Percentiles rank a stretch among this genome's conserved stretches.
phyloP scores from a whole-genome alignment of 2,888 invertebrate species.

The Hypolimnas misippus region DNA sequence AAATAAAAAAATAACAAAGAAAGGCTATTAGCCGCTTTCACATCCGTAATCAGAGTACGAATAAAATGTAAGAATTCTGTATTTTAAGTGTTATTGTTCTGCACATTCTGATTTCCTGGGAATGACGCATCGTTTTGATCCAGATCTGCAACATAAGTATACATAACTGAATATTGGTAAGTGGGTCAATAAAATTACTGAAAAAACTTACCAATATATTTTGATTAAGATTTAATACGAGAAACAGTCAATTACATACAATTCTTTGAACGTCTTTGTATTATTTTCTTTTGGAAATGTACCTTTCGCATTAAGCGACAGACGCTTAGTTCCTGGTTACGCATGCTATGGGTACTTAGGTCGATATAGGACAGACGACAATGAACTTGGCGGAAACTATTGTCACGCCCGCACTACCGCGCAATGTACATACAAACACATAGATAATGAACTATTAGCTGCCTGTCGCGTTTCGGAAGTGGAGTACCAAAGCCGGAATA shows the following conservation, averaged over 20 bases:
- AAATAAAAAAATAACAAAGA: slow-evolving; percentile 22
- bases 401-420: slow-evolving; percentile 77
- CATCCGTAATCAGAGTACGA: slow-evolving; percentile 28
- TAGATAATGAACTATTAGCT: slow-evolving; percentile 53
- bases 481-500: slow-evolving; percentile 22
- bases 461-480: slow-evolving; percentile 35
- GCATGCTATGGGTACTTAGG: slow-evolving; percentile 44
- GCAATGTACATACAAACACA: slow-evolving; percentile 66
- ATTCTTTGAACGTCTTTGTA: background rate
- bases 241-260: background rate
- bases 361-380: slow-evolving; percentile 61
- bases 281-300: background rate
- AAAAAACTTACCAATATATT: no score
- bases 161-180: background rate
- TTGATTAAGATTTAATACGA: no score
- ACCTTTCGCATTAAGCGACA: background rate
- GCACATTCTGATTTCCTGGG: slow-evolving; percentile 14
- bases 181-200: background rate
- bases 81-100: slow-evolving; percentile 5
- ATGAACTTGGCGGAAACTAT: slow-evolving; percentile 81
- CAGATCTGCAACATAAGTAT: background rate
- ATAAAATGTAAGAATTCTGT: slow-evolving; percentile 19
- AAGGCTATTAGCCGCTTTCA: slow-evolving; percentile 24
- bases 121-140: slow-evolving; percentile 20
- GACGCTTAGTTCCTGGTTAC: slow-evolving; percentile 25